Evolutionary conservation across 23 tunicate species (phyloP).

Genomic region (Trididemnum clinides): DNA sequence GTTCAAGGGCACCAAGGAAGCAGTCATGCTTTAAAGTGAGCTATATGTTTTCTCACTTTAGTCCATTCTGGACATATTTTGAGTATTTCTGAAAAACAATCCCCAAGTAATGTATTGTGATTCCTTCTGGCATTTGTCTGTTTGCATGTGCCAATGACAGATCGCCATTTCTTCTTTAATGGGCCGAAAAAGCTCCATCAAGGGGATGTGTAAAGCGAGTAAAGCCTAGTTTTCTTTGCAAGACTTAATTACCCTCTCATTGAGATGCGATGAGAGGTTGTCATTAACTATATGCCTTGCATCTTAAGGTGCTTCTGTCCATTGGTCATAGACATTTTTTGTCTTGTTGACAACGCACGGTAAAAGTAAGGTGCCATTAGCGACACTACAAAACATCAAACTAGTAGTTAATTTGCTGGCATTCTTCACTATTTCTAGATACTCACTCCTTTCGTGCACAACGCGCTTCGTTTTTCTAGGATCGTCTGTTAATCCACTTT

Average conservation of each 20-base stretch:
- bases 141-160: background rate
- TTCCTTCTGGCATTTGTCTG: background rate
- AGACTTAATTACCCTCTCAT: background rate
- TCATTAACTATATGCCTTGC: background rate
- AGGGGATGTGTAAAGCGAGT: conserved; percentile 6
- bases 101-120: background rate
- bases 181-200: conserved; percentile 13
- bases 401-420: background rate
- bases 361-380: background rate
- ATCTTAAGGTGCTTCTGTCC: background rate
- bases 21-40: background rate
- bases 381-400: background rate
- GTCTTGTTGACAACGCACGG: background rate
- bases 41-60: background rate
- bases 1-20: conserved; percentile 3
- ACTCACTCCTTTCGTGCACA: background rate
- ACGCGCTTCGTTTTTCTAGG: background rate
- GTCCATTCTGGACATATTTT: background rate
- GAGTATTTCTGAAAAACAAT: background rate
- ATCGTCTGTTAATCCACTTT: background rate
- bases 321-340: background rate
- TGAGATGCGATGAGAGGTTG: background rate
- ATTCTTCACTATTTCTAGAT: background rate
- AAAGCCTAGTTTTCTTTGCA: background rate
- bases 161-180: background rate